A percentile compares a stretch with the other conserved stretches of the same genome.
These are phyloP conservation scores for Cyprinella venusta DNA, from an alignment of 2,797 vertebrate genomes.

Conservation along the genomic window DNA sequence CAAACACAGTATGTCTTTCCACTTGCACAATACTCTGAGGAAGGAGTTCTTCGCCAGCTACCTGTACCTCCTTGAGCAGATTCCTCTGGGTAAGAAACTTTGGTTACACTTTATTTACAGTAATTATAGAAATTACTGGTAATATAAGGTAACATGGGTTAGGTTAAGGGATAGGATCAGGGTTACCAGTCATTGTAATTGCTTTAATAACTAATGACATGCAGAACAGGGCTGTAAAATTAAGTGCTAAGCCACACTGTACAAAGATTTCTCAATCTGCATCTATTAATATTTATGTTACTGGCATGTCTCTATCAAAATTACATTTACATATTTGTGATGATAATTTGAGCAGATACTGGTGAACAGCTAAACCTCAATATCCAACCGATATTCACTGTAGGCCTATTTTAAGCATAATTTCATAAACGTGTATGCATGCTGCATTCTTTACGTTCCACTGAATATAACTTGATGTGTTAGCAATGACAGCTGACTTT, in stretches of 20 bases:
- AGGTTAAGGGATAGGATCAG: no score
- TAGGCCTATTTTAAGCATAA: slow-evolving; percentile 1
- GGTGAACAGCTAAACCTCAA: neutral
- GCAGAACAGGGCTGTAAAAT: no score
- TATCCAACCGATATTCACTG: neutral
- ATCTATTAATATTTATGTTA: neutral
- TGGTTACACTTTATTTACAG: no score
- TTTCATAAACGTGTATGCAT: neutral
- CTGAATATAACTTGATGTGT: neutral
- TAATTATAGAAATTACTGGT: no score
- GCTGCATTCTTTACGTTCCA: neutral
- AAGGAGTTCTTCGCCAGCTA: slow-evolving; percentile 96
- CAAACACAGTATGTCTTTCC: slow-evolving; percentile 92
- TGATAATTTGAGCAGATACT: neutral
- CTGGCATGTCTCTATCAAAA: neutral
- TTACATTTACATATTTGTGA: neutral
- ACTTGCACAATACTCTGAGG: slow-evolving; percentile 86
- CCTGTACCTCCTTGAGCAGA: slow-evolving; percentile 90
- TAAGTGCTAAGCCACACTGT: neutral
- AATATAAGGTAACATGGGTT: no score
- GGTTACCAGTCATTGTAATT: no score
- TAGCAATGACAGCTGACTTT: neutral
- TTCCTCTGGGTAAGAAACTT: slow-evolving; percentile 86
- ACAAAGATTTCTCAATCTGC: neutral
- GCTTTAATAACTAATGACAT: no score